phyloP scores from a whole-genome alignment of 2,888 invertebrate species.

The Oligia strigilis region DNA sequence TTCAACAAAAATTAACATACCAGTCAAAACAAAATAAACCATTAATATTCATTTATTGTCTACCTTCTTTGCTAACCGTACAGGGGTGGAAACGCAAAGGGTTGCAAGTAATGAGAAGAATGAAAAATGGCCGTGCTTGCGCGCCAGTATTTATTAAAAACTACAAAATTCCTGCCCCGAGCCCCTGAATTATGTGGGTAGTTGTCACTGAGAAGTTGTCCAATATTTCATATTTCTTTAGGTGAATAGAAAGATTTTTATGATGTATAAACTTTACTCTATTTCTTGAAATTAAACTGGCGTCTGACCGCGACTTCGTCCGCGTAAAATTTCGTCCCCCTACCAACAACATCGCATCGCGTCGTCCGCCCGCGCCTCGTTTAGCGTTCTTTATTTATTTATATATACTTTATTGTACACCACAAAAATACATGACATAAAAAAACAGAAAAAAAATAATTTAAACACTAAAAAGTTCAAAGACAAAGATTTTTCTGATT shows the following conservation, averaged over 20 bases:
- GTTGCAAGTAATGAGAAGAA: conserved; percentile 80
- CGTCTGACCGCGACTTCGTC: too few relatives aligned
- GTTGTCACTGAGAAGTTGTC: conserved; percentile 26
- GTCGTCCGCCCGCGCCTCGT: too few relatives aligned
- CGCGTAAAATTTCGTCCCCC: too few relatives aligned
- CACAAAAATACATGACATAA: too few relatives aligned
- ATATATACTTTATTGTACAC: too few relatives aligned
- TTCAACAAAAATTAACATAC: conserved; percentile 20
- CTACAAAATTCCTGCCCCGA: conserved; percentile 72
- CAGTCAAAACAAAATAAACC: conserved; percentile 47
- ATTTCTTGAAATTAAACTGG: too few relatives aligned
- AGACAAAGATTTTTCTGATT: too few relatives aligned
- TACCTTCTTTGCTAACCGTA: conserved; percentile 68
- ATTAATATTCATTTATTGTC: conserved; percentile 78
- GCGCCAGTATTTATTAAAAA: conserved; percentile 84
- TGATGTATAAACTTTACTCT: too few relatives aligned
- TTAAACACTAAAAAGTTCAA: too few relatives aligned
- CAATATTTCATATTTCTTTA: conserved; percentile 19
- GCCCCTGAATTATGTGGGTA: conserved; percentile 54
- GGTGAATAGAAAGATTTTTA: background rate
- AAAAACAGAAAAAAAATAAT: too few relatives aligned
- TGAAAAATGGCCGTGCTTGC: conserved; percentile 85
- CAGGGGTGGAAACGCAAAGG: conserved; percentile 85
- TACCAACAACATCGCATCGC: too few relatives aligned
- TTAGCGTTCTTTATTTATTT: too few relatives aligned